Conservation (phyloP, 2,888 invertebrate species). For the Drosophila putrida region DNA sequence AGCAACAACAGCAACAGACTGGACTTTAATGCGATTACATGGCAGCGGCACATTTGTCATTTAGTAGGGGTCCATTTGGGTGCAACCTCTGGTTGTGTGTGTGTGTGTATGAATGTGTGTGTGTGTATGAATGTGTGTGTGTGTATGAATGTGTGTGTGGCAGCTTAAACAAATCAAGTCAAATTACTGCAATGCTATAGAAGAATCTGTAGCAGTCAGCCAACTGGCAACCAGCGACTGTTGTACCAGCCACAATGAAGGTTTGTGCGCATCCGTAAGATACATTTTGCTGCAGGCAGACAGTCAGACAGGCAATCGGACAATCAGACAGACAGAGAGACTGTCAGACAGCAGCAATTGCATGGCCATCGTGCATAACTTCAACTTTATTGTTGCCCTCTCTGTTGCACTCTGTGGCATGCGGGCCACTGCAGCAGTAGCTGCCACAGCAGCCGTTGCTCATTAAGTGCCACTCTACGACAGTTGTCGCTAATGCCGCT, state of each 20-base stretch:
- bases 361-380: conserved; percentile 79
- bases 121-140: too few species aligned
- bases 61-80: conserved; percentile 55
- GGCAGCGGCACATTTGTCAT: conserved; percentile 79
- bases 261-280: conserved; percentile 74
- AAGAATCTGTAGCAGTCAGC: conserved; percentile 72
- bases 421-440: conserved; percentile 66
- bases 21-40: conserved; percentile 78
- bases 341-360: conserved; percentile 55
- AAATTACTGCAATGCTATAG: conserved; percentile 77
- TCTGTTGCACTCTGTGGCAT: conserved; percentile 66
- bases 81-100: conserved; percentile 12
- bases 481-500: conserved; percentile 79
- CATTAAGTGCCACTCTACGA: conserved; percentile 80
- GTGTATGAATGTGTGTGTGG: conserved; percentile 55
- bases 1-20: conserved; percentile 37
- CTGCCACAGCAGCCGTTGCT: conserved; percentile 69
- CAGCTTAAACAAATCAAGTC: conserved; percentile 79
- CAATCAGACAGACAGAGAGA: conserved; percentile 7
- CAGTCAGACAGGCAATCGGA: conserved; percentile 7
- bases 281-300: conserved; percentile 58
- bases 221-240: conserved; percentile 60
- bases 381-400: conserved; percentile 67
- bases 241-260: conserved; percentile 72
- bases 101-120: too few species aligned